Conservation (phyloP, 2,113 vertebrate species). For the Osmerus eperlanus region DNA sequence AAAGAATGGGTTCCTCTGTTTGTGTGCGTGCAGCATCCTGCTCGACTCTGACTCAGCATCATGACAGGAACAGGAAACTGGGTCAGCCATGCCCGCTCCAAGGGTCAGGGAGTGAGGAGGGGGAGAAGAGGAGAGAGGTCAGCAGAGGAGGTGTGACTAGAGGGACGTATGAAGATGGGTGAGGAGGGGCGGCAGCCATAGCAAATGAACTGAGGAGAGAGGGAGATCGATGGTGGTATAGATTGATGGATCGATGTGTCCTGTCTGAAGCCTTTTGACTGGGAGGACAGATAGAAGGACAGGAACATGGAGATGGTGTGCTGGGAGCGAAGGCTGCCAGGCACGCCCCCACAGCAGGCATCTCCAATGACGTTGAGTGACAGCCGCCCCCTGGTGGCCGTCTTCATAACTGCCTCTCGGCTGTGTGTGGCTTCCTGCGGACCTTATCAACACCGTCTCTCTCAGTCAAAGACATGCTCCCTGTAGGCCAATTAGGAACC, state of each 20-base stretch:
- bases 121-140: neutral
- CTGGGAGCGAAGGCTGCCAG: neutral
- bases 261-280: neutral
- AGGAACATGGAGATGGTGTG: neutral
- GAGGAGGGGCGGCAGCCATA: conserved; percentile 4
- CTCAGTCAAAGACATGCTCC: neutral
- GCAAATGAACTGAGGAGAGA: neutral
- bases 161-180: conserved; percentile 19
- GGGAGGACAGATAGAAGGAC: neutral
- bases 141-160: neutral
- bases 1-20: neutral
- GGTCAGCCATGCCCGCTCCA: conserved; percentile 53
- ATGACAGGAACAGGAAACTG: conserved; percentile 43
- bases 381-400: conserved; percentile 64
- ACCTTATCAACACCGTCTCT: neutral
- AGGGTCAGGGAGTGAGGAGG: conserved; percentile 17
- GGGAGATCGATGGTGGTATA: too few relatives aligned
- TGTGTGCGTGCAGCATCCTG: conserved; percentile 24
- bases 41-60: conserved; percentile 55
- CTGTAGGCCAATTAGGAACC: neutral
- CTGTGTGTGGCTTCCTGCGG: neutral
- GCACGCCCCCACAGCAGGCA: neutral
- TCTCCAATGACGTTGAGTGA: conserved; percentile 45
- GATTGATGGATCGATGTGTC: neutral
- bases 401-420: conserved; percentile 38